phyloP scores from a whole-genome alignment of 2,797 vertebrate genomes.

The Paguma larvata region DNA sequence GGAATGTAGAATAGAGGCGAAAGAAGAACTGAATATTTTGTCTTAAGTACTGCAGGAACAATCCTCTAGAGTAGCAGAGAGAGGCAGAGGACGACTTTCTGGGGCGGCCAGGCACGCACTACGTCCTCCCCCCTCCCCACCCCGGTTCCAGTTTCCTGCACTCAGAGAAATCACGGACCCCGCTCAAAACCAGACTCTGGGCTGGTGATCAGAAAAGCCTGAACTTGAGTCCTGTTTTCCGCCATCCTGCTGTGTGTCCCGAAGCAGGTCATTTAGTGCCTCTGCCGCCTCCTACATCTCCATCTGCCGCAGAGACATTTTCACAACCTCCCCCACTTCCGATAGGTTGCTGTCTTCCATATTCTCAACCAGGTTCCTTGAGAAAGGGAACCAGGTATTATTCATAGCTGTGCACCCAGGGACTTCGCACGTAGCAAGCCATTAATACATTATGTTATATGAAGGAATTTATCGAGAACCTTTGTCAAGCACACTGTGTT shows the following conservation, averaged over 20 bases:
- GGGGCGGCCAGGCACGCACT: background rate
- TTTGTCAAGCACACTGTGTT: background rate
- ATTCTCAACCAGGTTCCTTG: background rate
- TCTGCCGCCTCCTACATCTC: background rate
- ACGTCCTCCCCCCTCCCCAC: background rate
- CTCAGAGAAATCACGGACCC: background rate
- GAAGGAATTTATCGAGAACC: background rate
- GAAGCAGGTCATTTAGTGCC: background rate
- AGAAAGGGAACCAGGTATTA: background rate
- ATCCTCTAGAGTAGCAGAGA: background rate
- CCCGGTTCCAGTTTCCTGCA: background rate
- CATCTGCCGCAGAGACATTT: background rate
- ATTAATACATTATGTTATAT: background rate
- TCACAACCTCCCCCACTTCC: background rate
- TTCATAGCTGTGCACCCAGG: background rate
- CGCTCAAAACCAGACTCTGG: background rate
- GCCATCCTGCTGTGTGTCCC: background rate
- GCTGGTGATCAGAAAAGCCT: background rate
- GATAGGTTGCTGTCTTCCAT: background rate
- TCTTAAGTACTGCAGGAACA: background rate
- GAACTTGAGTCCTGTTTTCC: background rate
- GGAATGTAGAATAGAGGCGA: constrained; percentile 68
- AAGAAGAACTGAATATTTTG: constrained; percentile 67
- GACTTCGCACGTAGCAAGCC: background rate
- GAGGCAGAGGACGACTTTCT: background rate